Evolutionary conservation across 2,888 invertebrate species (phyloP).

Genomic region (Ptilodon capucinus): DNA sequence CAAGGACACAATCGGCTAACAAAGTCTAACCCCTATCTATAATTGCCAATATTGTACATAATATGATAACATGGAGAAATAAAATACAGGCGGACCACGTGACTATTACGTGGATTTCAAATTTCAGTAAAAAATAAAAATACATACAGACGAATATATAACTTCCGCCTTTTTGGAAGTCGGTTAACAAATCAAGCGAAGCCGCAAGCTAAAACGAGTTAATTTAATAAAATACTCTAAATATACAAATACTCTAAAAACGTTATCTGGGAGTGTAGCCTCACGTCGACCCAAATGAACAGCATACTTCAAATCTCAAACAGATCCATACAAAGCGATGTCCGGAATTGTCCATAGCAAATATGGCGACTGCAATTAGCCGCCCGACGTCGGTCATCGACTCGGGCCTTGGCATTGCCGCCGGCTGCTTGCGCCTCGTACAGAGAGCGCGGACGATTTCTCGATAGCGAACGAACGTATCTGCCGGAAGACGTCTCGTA

Average conservation of each 20-base stretch:
- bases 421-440: conserved; percentile 40
- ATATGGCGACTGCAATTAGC: conserved; percentile 50
- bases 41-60: no score
- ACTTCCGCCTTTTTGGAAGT: no score
- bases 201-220: conserved; percentile 4
- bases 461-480: neutral
- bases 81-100: no score
- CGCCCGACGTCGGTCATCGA: conserved; percentile 52
- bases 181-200: neutral
- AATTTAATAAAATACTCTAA: conserved; percentile 1
- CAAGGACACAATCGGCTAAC: no score
- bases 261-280: neutral
- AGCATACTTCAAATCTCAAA: conserved; percentile 3
- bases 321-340: conserved; percentile 18
- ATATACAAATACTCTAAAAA: conserved; percentile 4
- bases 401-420: conserved; percentile 66
- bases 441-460: neutral
- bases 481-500: neutral
- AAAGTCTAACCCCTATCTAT: no score
- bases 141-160: no score
- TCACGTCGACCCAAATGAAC: conserved; percentile 4
- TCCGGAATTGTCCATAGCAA: conserved; percentile 24
- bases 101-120: no score
- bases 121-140: no score
- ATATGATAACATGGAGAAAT: no score